Evolutionary conservation across 1,140 invertebrate genomes (phyloP).

Genomic region (Drosophila ohnishii): DNA sequence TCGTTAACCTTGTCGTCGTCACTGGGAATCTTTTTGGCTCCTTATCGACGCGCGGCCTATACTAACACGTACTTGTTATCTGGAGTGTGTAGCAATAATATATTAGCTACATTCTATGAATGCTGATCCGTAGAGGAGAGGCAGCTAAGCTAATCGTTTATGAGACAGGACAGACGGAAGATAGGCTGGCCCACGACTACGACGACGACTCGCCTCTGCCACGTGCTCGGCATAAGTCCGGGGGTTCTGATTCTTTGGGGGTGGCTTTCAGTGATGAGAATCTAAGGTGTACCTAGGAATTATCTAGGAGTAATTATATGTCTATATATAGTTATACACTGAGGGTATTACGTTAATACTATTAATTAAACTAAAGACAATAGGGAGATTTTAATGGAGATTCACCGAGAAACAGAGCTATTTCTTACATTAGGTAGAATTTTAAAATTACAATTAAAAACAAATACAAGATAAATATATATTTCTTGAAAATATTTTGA

Average conservation of each 20-base stretch:
- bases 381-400: too few relatives aligned
- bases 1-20: conserved; percentile 15
- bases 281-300: conserved; percentile 4
- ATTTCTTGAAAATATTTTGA: background rate
- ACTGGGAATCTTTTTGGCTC: conserved; percentile 21
- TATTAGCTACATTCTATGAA: conserved; percentile 13
- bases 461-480: too few relatives aligned
- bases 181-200: conserved; percentile 16
- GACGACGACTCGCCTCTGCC: conserved; percentile 13
- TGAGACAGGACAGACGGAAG: conserved; percentile 22
- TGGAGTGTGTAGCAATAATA: conserved; percentile 31
- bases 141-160: conserved; percentile 22
- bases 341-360: background rate
- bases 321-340: background rate
- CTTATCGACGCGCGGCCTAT: conserved; percentile 35
- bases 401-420: too few relatives aligned
- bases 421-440: too few relatives aligned
- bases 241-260: conserved; percentile 17
- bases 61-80: conserved; percentile 49
- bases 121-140: conserved; percentile 44
- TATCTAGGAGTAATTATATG: conserved; percentile 1
- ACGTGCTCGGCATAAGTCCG: conserved; percentile 36
- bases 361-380: too few relatives aligned
- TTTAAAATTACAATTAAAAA: background rate
- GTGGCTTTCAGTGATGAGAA: conserved; percentile 3